Evolutionary conservation across 1,140 invertebrate species (phyloP).

Genomic region (Drosophila arizonae): DNA sequence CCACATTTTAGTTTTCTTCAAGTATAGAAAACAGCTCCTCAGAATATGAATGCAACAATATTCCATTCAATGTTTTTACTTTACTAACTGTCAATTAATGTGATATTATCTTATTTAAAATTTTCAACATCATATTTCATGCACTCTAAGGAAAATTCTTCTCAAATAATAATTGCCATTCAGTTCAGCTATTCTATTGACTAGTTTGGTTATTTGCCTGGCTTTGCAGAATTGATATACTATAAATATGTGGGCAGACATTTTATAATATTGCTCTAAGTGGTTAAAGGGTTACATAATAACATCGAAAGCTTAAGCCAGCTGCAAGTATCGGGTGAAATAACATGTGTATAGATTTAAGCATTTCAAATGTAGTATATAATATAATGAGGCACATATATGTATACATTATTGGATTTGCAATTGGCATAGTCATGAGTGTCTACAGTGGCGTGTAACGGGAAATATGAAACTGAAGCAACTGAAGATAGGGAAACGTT

Average conservation of each 20-base stretch:
- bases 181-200: too few species aligned
- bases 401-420: neutral
- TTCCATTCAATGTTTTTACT: too few species aligned
- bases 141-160: too few species aligned
- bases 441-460: neutral
- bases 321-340: conserved; percentile 4
- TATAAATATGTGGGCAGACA: neutral
- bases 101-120: too few species aligned
- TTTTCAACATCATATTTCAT: too few species aligned
- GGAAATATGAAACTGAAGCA: neutral
- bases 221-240: too few species aligned
- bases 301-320: conserved; percentile 50
- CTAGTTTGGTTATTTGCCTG: too few species aligned
- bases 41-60: too few species aligned
- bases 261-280: conserved; percentile 32
- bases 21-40: too few species aligned
- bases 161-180: too few species aligned
- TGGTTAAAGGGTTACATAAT: conserved; percentile 1
- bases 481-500: neutral
- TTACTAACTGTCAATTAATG: too few species aligned
- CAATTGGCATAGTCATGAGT: neutral
- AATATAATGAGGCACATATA: conserved; percentile 3
- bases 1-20: too few species aligned
- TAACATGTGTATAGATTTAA: conserved; percentile 39
- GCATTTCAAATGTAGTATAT: conserved; percentile 17